These are phyloP conservation scores for Drosophila pandora DNA, from an alignment of 1,140 invertebrate genomes.

Conservation along the genomic window DNA sequence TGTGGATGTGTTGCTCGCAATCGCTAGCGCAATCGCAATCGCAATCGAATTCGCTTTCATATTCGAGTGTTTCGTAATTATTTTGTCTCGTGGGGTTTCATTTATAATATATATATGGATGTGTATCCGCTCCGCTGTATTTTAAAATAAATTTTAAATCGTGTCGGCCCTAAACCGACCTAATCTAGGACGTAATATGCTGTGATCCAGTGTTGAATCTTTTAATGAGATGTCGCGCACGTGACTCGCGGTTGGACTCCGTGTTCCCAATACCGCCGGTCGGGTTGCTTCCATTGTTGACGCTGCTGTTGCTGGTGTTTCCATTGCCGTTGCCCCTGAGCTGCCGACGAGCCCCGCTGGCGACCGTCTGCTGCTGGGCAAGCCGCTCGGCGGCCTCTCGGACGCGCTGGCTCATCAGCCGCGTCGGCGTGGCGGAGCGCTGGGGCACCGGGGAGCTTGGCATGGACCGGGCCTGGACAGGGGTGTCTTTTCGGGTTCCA, in stretches of 20 bases:
- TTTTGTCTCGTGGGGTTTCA: constrained; percentile 39
- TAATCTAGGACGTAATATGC: constrained; percentile 74
- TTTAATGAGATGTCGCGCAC: constrained; percentile 68
- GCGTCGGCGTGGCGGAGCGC: constrained; percentile 65
- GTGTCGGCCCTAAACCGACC: constrained; percentile 28
- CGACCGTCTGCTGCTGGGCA: constrained; percentile 75
- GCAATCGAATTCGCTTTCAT: constrained; percentile 31
- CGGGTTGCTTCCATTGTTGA: neutral
- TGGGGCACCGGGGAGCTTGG: constrained; percentile 74
- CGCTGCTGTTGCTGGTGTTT: neutral
- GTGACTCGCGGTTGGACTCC: constrained; percentile 56
- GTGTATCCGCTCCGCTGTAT: constrained; percentile 32
- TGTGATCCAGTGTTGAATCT: constrained; percentile 80
- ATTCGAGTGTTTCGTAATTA: constrained; percentile 70
- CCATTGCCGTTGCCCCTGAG: constrained; percentile 22
- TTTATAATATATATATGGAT: constrained; percentile 31
- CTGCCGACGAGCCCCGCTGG: constrained; percentile 58
- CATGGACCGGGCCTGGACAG: constrained; percentile 68
- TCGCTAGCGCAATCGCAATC: constrained; percentile 22
- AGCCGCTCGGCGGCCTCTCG: constrained; percentile 77
- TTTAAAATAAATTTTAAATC: constrained; percentile 54
- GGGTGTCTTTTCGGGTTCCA: constrained; percentile 38
- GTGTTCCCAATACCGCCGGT: constrained; percentile 33
- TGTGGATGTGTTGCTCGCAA: constrained; percentile 19
- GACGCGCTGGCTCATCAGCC: constrained; percentile 79